phyloP scores from a whole-genome alignment of 1,140 invertebrate species.

The Theocolax elegans region DNA sequence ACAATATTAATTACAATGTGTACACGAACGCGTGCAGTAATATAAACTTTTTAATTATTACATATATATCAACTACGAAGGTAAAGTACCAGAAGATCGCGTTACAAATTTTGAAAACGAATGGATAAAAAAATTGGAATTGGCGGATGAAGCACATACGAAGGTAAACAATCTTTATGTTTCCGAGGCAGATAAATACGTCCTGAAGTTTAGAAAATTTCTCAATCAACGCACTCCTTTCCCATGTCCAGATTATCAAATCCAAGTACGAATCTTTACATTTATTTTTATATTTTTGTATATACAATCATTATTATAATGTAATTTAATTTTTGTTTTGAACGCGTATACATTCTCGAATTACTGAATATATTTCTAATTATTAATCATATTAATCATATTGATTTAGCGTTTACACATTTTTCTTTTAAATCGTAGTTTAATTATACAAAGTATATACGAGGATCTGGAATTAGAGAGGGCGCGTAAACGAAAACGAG shows the following conservation, averaged over 20 bases:
- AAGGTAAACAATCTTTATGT: background rate
- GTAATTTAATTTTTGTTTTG: background rate
- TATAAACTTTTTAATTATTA: background rate
- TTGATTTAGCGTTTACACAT: too few relatives aligned
- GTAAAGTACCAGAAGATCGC: conserved; percentile 18
- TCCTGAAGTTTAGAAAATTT: background rate
- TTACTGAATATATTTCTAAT: too few relatives aligned
- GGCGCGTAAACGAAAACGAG: too few relatives aligned
- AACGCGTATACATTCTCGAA: background rate
- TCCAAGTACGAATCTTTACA: background rate
- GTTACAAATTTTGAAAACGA: background rate
- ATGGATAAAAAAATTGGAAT: background rate
- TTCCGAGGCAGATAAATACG: background rate
- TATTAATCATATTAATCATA: too few relatives aligned
- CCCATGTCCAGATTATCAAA: background rate
- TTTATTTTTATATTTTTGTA: background rate
- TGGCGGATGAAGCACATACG: conserved; percentile 10
- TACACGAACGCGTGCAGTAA: too few relatives aligned
- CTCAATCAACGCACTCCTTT: background rate
- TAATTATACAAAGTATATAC: too few relatives aligned
- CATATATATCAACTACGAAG: background rate
- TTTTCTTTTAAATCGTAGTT: too few relatives aligned
- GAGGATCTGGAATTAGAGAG: too few relatives aligned
- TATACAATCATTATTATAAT: too few relatives aligned
- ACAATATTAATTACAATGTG: background rate